Percentiles rank a stretch among this genome's conserved stretches.
Conservation (phyloP, 2,797 vertebrate species). For the Betta splendens region DNA sequence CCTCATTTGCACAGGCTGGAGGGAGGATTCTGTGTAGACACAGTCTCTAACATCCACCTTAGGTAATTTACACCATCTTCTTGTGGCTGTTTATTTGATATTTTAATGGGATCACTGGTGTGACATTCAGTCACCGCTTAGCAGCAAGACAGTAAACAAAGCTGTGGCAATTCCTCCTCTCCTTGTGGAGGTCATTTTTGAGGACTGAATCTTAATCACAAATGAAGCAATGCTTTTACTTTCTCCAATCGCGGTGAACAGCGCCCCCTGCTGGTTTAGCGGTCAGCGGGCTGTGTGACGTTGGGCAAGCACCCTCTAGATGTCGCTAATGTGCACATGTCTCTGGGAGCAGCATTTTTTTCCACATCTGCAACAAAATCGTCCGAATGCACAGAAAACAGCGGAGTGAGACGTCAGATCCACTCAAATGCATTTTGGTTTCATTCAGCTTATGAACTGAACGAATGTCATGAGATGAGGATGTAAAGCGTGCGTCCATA, state of each 20-base stretch:
- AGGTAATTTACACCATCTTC: not conserved
- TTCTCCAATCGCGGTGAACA: conserved; percentile 64
- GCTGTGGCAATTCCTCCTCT: conserved; percentile 29
- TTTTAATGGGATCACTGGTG: not conserved
- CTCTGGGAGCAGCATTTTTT: not conserved
- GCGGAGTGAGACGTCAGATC: not conserved
- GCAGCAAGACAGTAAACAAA: conserved; percentile 14
- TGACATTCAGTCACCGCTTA: conserved; percentile 1
- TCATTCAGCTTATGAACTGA: no score
- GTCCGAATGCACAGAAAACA: not conserved
- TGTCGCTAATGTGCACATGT: conserved; percentile 21
- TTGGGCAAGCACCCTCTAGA: conserved; percentile 19
- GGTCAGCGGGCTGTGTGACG: conserved; percentile 11
- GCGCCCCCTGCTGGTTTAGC: conserved; percentile 71
- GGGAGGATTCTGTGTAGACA: conserved; percentile 3
- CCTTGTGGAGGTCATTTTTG: conserved; percentile 68
- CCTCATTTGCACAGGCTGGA: conserved; percentile 16
- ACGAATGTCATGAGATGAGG: no score
- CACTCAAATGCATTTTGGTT: not conserved
- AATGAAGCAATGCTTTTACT: conserved; percentile 35
- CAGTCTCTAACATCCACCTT: conserved; percentile 4
- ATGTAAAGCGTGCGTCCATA: no score
- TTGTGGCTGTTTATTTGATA: not conserved
- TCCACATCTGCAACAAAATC: not conserved
- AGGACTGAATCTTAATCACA: conserved; percentile 51